Evolutionary conservation across 2,888 invertebrate species (phyloP).

Genomic region (Leptinotarsa rubiginosa): DNA sequence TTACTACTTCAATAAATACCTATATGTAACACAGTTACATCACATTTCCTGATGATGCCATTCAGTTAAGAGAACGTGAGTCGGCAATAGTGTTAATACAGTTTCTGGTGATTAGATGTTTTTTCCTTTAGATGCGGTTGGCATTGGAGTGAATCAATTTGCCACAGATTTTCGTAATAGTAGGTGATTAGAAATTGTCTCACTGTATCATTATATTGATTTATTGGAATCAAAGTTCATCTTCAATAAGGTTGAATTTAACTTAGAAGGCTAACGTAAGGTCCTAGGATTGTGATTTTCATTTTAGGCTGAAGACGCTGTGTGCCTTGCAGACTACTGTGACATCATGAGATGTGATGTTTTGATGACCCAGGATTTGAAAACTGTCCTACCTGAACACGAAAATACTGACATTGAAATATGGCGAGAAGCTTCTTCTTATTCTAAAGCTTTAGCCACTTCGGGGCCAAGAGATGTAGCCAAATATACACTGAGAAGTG

Average conservation of each 20-base stretch:
- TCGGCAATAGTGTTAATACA: no score
- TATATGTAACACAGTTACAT: not conserved
- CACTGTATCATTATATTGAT: no score
- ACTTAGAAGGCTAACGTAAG: no score
- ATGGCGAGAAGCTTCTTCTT: conserved; percentile 83
- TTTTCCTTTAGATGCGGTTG: no score
- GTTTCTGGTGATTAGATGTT: no score
- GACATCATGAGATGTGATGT: conserved; percentile 96
- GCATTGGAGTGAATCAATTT: no score
- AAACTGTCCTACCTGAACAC: conserved; percentile 74
- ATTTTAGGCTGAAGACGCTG: conserved; percentile 86
- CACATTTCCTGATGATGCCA: no score
- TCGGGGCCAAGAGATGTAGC: conserved; percentile 64
- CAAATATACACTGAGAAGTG: conserved; percentile 61
- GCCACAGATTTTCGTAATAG: no score
- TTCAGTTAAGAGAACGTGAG: no score
- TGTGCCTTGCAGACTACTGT: conserved; percentile 94
- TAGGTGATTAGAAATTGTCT: no score
- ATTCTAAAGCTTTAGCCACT: conserved; percentile 72
- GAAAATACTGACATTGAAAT: conserved; percentile 85
- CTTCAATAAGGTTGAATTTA: no score
- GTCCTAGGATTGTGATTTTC: not conserved
- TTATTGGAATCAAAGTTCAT: no score
- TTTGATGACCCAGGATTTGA: conserved; percentile 78
- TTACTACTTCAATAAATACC: not conserved